Conservation (phyloP, 2,113 vertebrate species). For the Campylomormyrus numenius region DNA sequence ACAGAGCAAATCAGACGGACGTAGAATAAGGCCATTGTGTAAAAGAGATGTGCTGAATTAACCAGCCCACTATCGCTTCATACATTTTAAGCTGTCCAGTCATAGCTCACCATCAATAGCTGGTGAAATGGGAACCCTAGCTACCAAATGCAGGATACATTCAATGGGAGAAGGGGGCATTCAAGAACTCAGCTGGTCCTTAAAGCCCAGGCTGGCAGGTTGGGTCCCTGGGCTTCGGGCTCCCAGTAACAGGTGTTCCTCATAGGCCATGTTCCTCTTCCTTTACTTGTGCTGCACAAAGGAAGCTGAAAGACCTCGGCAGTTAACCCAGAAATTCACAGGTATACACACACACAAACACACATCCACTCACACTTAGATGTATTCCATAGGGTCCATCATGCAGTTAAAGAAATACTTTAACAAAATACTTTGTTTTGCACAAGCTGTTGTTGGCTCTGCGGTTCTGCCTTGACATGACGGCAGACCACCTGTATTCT, state of each 20-base stretch:
- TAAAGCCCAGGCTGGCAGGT: constrained; percentile 8
- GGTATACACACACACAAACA: neutral
- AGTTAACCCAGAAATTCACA: constrained; percentile 7
- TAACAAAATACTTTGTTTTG: neutral
- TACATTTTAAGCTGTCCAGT: neutral
- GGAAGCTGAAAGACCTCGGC: constrained; percentile 2
- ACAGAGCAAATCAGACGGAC: constrained; percentile 14
- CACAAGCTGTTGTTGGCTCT: neutral
- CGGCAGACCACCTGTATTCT: neutral
- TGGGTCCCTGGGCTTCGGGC: neutral
- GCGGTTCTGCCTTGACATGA: constrained; percentile 2
- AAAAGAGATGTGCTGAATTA: constrained; percentile 18
- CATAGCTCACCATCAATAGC: neutral
- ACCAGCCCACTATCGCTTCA: constrained; percentile 9
- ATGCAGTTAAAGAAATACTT: constrained; percentile 11
- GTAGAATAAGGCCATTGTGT: constrained; percentile 20
- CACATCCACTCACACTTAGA: neutral
- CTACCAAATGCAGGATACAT: constrained; percentile 1
- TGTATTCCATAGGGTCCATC: neutral
- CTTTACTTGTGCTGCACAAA: constrained; percentile 6
- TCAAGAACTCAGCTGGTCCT: neutral
- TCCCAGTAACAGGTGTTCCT: neutral
- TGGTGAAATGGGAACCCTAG: constrained; percentile 8
- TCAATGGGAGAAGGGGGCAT: neutral
- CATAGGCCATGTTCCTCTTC: neutral